phyloP scores from a whole-genome alignment of 2,797 vertebrate species.

The Myotis pilosus region DNA sequence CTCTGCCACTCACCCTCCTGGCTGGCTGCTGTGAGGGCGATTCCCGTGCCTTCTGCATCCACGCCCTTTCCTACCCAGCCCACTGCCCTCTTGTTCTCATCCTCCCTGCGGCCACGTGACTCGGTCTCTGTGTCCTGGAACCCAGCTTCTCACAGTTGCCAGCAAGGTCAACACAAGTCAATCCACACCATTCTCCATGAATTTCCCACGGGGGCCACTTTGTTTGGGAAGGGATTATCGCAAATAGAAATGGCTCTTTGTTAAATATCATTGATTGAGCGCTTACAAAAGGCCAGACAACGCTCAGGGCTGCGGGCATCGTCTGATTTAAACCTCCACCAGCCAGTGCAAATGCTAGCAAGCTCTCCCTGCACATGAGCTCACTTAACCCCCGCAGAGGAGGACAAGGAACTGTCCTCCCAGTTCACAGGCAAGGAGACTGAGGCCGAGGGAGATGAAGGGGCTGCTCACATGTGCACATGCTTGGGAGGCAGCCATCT shows the following conservation, averaged over 20 bases:
- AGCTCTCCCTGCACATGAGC: accelerated
- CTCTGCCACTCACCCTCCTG: not conserved
- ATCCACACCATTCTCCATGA: not conserved
- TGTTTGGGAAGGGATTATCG: conserved; percentile 37
- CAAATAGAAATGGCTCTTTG: conserved; percentile 11
- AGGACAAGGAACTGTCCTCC: not conserved
- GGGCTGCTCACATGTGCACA: not conserved
- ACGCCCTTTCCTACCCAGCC: not conserved
- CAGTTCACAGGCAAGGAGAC: not conserved
- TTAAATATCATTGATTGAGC: not conserved
- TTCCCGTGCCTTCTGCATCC: not conserved
- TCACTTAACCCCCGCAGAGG: accelerated
- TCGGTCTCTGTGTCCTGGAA: not conserved
- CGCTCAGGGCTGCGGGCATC: accelerated
- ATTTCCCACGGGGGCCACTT: not conserved
- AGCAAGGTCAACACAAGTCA: not conserved
- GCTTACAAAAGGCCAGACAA: not conserved
- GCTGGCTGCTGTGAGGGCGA: not conserved
- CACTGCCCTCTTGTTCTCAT: not conserved
- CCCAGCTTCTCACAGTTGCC: not conserved
- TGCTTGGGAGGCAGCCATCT: not conserved
- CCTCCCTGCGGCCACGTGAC: not conserved
- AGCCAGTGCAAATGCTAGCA: accelerated
- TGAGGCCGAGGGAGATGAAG: not conserved
- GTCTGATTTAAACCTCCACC: not conserved